Conservation (phyloP, 2,888 invertebrate genomes). For the Deilephila elpenor region DNA sequence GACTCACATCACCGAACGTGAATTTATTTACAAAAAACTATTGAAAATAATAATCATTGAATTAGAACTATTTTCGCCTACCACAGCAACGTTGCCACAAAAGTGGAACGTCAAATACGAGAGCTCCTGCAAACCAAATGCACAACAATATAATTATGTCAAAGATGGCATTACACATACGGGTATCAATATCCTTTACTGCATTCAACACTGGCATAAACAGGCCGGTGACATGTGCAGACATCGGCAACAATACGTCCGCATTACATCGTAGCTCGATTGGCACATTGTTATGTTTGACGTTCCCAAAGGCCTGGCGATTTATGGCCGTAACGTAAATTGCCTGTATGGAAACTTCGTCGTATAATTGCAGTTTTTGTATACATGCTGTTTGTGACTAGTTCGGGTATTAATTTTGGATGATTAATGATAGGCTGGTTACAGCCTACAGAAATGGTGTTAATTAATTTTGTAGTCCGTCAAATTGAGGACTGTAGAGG, state of each 20-base stretch:
- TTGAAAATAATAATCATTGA: too few relatives aligned
- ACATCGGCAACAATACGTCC: background rate
- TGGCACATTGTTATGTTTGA: conserved; percentile 13
- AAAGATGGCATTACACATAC: too few relatives aligned
- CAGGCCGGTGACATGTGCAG: background rate
- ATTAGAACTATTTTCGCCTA: too few relatives aligned
- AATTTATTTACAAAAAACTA: too few relatives aligned
- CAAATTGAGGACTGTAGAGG: background rate
- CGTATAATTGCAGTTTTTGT: conserved; percentile 11
- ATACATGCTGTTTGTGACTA: background rate
- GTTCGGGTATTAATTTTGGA: conserved; percentile 10
- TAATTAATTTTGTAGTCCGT: background rate
- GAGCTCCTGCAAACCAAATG: too few relatives aligned
- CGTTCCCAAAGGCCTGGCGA: background rate
- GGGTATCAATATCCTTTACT: too few relatives aligned
- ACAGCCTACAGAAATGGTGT: background rate
- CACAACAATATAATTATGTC: too few relatives aligned
- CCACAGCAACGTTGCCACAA: too few relatives aligned
- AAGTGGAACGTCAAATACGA: too few relatives aligned
- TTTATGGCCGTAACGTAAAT: conserved; percentile 17
- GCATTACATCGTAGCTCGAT: background rate
- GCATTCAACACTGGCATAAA: too few relatives aligned
- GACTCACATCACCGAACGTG: too few relatives aligned
- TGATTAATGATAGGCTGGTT: conserved; percentile 4
- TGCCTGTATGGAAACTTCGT: background rate